Conservation (phyloP, 2,888 invertebrate species). For the Chymomyza amoena region DNA sequence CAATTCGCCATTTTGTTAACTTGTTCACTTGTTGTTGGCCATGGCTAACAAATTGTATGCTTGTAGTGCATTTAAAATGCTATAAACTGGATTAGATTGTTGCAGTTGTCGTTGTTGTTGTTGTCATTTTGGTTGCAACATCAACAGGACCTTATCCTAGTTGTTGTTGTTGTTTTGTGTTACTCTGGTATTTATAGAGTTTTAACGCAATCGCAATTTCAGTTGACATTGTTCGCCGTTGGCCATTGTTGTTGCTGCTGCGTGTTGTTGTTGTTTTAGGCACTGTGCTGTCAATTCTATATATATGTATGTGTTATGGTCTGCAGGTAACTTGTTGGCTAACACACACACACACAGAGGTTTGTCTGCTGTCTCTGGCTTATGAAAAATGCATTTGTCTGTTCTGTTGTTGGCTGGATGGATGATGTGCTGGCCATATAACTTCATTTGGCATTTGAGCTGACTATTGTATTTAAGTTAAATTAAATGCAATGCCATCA, state of each 20-base stretch:
- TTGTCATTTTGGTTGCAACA: constrained; percentile 43
- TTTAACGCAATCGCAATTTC: constrained; percentile 74
- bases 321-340: constrained; percentile 43
- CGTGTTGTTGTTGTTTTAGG: constrained; percentile 40
- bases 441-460: constrained; percentile 35
- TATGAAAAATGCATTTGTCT: constrained; percentile 68
- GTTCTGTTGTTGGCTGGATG: no score
- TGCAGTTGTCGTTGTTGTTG: constrained; percentile 12
- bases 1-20: constrained; percentile 3
- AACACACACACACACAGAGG: neutral
- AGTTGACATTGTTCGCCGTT: constrained; percentile 67
- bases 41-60: constrained; percentile 45
- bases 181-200: constrained; percentile 75
- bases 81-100: constrained; percentile 72
- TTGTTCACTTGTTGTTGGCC: constrained; percentile 10
- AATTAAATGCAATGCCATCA: neutral
- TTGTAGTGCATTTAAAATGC: constrained; percentile 72
- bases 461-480: constrained; percentile 3
- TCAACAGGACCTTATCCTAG: constrained; percentile 37
- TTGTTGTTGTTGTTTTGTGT: constrained; percentile 41
- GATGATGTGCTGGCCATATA: constrained; percentile 35
- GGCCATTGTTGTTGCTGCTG: constrained; percentile 39
- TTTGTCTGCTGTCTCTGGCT: constrained; percentile 49
- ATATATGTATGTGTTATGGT: neutral
- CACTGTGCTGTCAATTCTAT: constrained; percentile 11